These are phyloP conservation scores for Mystacides longicornis DNA, from an alignment of 2,888 invertebrate genomes.

Conservation along the genomic window DNA sequence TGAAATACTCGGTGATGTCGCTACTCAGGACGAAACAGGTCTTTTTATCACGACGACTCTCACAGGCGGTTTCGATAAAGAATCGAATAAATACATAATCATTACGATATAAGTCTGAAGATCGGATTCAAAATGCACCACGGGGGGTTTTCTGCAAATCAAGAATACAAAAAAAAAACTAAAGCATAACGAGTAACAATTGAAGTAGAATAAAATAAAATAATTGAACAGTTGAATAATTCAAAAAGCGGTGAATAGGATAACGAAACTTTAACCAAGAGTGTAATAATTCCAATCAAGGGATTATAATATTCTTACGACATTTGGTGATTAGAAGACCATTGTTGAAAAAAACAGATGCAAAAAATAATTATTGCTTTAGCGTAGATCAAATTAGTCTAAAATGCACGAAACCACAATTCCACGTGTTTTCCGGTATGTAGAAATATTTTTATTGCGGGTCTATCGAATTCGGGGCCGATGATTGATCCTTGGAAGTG, in stretches of 20 bases:
- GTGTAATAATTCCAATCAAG: too few relatives aligned
- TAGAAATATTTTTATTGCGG: background rate
- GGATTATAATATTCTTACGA: too few relatives aligned
- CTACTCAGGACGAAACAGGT: background rate
- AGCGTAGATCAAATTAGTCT: too few relatives aligned
- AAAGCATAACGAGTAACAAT: background rate
- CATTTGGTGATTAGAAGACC: too few relatives aligned
- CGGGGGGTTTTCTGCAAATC: background rate
- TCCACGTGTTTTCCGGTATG: background rate
- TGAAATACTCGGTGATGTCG: background rate
- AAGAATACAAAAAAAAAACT: background rate
- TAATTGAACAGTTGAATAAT: too few relatives aligned
- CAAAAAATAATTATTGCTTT: too few relatives aligned
- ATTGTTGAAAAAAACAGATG: too few relatives aligned
- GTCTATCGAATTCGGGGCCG: too few relatives aligned
- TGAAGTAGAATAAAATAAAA: too few relatives aligned
- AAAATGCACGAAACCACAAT: background rate
- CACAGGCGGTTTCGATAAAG: background rate
- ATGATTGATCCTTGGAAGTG: too few relatives aligned
- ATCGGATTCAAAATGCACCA: background rate
- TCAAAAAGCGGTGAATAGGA: too few relatives aligned
- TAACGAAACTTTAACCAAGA: too few relatives aligned
- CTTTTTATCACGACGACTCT: background rate
- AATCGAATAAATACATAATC: background rate
- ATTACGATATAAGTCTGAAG: background rate